phyloP scores from a whole-genome alignment of 2,113 vertebrate species.

The Channa argus region DNA sequence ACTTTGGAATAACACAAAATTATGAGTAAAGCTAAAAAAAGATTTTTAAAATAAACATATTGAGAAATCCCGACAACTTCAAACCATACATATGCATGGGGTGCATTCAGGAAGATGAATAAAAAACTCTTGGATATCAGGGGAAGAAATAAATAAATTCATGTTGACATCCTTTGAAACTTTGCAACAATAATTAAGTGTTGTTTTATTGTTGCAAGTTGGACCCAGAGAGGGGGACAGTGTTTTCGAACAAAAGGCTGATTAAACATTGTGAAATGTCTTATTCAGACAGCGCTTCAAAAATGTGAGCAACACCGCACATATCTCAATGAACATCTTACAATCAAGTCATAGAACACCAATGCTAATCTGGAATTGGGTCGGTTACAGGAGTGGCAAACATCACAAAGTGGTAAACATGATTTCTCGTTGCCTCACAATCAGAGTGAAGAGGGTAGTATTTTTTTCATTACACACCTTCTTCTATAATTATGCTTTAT shows the following conservation, averaged over 20 bases:
- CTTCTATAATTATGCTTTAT: constrained; percentile 58
- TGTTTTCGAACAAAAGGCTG: constrained; percentile 45
- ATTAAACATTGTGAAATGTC: constrained; percentile 46
- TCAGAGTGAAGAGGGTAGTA: constrained; percentile 4
- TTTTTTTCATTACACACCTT: constrained; percentile 40
- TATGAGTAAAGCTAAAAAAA: constrained; percentile 81
- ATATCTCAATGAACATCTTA: not conserved
- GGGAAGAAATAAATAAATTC: constrained; percentile 62
- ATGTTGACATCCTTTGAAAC: constrained; percentile 64
- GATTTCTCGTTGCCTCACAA: constrained; percentile 23
- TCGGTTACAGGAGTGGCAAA: constrained; percentile 7
- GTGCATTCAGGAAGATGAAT: constrained; percentile 55
- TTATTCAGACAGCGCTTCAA: constrained; percentile 18
- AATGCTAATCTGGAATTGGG: constrained; percentile 16
- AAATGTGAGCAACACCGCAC: constrained; percentile 8
- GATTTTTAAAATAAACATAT: constrained; percentile 82
- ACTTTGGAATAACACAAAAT: constrained; percentile 79
- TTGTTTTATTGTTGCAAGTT: constrained; percentile 58
- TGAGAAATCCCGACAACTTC: constrained; percentile 78
- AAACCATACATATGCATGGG: constrained; percentile 81
- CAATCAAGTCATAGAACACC: constrained; percentile 23
- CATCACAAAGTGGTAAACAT: not conserved
- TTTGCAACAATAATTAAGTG: constrained; percentile 68
- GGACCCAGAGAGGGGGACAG: constrained; percentile 32
- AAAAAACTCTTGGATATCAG: constrained; percentile 50